Evolutionary conservation across 2,888 invertebrate genomes (phyloP).

Genomic region (Deroplatys truncata): DNA sequence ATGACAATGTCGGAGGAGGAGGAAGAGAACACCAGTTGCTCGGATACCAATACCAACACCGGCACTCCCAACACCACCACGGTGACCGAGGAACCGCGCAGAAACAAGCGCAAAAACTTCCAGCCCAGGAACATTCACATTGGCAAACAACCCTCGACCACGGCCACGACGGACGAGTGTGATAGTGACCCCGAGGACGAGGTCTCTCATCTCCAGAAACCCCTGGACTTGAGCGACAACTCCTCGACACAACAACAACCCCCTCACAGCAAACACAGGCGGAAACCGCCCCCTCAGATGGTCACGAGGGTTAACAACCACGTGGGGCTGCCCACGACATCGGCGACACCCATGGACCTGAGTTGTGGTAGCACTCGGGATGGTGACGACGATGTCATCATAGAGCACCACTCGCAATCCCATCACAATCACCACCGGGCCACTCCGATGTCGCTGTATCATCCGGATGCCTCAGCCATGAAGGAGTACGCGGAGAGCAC

Average conservation of each 20-base stretch:
- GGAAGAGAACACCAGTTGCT: slow-evolving; percentile 12
- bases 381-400: neutral
- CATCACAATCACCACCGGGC: slow-evolving; percentile 19
- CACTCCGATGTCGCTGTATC: neutral
- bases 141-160: slow-evolving; percentile 30
- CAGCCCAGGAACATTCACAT: slow-evolving; percentile 64
- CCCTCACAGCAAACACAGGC: slow-evolving; percentile 38
- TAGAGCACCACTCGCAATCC: neutral
- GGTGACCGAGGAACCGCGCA: slow-evolving; percentile 47
- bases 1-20: slow-evolving; percentile 12
- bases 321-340: slow-evolving; percentile 45
- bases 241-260: slow-evolving; percentile 14
- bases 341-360: slow-evolving; percentile 47
- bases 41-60: slow-evolving; percentile 13
- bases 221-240: slow-evolving; percentile 26
- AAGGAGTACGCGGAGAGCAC: slow-evolving; percentile 75
- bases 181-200: slow-evolving; percentile 32
- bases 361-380: slow-evolving; percentile 37
- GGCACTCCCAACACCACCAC: slow-evolving; percentile 5
- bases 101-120: slow-evolving; percentile 75
- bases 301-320: slow-evolving; percentile 39
- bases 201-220: slow-evolving; percentile 7
- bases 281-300: slow-evolving; percentile 43
- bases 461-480: slow-evolving; percentile 56
- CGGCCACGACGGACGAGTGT: slow-evolving; percentile 34